Base-by-base conservation (phyloP, 2,113 vertebrate species). In the Cinclus mexicanus region DNA sequence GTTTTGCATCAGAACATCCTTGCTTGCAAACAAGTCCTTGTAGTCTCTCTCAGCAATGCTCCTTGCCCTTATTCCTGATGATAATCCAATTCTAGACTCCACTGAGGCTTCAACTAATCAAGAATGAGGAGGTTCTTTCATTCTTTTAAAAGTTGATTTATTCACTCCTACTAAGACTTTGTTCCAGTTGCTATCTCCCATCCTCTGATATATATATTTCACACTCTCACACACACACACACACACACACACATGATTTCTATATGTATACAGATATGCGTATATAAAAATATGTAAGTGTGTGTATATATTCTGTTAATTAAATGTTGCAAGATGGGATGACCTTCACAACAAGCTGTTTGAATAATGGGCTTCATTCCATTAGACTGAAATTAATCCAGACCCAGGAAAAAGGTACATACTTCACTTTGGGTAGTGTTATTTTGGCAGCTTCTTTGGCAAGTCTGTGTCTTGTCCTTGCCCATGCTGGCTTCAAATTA, bases 341-440 rank as follows among this genome's bases (percentile, higher is more conserved):
- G 87, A 94, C 90, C 82, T 95, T 96, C 90, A 83, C 64, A 83
- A 67, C 68, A 77, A 96, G 94, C 94, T 93, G 44, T 56, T 86
- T 95, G 75, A 42, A 59, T 83, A 65, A 79, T 59, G 71, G 83
- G 85, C 87, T 82, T 90, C 82, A 76, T 89, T 95, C 84, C 83
- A 89, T 64, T 60, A 83, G 41, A 56, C 46, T 71, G 87, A 93
- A 91, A 85, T 24, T 3, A 50, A 82, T 82, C 52, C 69, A 89
- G 75, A 37, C 60, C 0, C 6, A 85, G 35, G 72, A 39, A 93
- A 81, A 91, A 93, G 83, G 52, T 83, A 57, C 31, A 42, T 9
- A 14, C 50, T 82, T 87, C 69, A 61, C 81, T 94, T 75, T 61
- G 64, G 74, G 31, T 60, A 78, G 69, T n/a, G 80, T 60, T 82